Conservation (phyloP, 2,797 vertebrate species). For the Gallinago solitaria region DNA sequence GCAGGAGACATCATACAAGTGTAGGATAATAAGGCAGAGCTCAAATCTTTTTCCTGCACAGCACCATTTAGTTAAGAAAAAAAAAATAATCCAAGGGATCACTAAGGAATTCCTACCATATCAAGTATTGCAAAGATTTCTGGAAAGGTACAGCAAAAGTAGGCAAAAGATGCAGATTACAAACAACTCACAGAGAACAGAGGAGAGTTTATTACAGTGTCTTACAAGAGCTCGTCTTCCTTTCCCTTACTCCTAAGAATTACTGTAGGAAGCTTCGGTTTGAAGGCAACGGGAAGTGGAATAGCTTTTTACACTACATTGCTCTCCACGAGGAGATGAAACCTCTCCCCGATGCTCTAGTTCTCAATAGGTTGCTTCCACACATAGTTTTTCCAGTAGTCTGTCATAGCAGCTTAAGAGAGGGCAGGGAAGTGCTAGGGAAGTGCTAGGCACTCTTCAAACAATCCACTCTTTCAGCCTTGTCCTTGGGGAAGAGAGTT, state of each 20-base stretch:
- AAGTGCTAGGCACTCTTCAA: not conserved
- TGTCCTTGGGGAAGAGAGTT: not conserved
- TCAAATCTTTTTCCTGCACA: slow-evolving; percentile 29
- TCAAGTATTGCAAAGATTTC: slow-evolving; percentile 43
- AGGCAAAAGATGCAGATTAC: slow-evolving; percentile 48
- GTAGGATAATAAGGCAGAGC: slow-evolving; percentile 43
- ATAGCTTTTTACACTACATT: not conserved
- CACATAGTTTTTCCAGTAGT: not conserved
- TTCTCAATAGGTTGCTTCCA: not conserved
- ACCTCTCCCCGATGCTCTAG: not conserved
- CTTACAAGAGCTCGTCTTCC: slow-evolving; percentile 38
- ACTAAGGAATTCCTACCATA: slow-evolving; percentile 21
- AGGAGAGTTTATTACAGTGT: slow-evolving; percentile 33
- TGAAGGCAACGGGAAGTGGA: slow-evolving; percentile 16
- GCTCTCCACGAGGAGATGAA: not conserved
- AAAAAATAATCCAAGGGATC: slow-evolving; percentile 23
- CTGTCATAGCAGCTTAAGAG: not conserved
- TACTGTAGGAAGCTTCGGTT: slow-evolving; percentile 3
- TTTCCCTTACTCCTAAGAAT: slow-evolving; percentile 6
- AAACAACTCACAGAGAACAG: slow-evolving; percentile 42
- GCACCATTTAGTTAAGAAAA: slow-evolving; percentile 53
- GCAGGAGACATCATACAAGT: slow-evolving; percentile 17
- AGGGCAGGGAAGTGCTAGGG: not conserved
- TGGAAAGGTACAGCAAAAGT: slow-evolving; percentile 47
- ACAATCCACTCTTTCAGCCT: not conserved